Base-by-base conservation (phyloP, 2,888 invertebrate species). In the Andrena haemorrhoa region DNA sequence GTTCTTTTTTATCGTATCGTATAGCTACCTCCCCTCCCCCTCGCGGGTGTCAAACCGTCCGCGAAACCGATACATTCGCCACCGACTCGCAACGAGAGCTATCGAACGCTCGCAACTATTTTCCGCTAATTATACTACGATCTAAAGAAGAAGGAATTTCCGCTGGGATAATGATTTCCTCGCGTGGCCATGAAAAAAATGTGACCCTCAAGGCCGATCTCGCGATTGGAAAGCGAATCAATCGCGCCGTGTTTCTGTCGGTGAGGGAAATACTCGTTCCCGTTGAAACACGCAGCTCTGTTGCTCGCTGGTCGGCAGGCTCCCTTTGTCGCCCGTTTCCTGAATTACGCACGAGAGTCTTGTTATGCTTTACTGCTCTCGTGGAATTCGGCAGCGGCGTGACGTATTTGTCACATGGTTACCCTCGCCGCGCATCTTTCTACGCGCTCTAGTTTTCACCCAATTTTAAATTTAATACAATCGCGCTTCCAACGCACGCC, bases 371-470 rank as follows among this genome's bases (percentile, higher is more conserved):
- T 20, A 53, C 23, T 2, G 7, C 20, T n/a, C 47, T 47, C 23
- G 23, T 31, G 23, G 29, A 60, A 51, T 47, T 73, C 31, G n/a
- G 41, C 35, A 23, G n/a, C 20, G 41, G 20, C 29, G 29, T 81
- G 75, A 69, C 69, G 64, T 51, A 60, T n/a, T 58, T 51, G 64
- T 81, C 81, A 81, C 81, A 82, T 75, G 69, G 75, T 82, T 60
- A 10, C 2, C 29, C n/a, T 53, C 47, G 23, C 56, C 41, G 51
- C 35, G 29, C 49, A 56, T 81, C 66, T 31, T 79, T 60, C 23
- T 53, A 16, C 10, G 35, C 53, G 60, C 7, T 23, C 33, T 35
- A 80, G 72, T 71, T 65, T 26, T 10, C 41, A 47, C 26, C 29
- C 60, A 51, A 47, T 12, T 41, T 26, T 23, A 35, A 49, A 35